A percentile compares a stretch with the other conserved stretches of the same genome.
phyloP scores from a whole-genome alignment of 2,888 invertebrate genomes.

The Cetonia aurata region DNA sequence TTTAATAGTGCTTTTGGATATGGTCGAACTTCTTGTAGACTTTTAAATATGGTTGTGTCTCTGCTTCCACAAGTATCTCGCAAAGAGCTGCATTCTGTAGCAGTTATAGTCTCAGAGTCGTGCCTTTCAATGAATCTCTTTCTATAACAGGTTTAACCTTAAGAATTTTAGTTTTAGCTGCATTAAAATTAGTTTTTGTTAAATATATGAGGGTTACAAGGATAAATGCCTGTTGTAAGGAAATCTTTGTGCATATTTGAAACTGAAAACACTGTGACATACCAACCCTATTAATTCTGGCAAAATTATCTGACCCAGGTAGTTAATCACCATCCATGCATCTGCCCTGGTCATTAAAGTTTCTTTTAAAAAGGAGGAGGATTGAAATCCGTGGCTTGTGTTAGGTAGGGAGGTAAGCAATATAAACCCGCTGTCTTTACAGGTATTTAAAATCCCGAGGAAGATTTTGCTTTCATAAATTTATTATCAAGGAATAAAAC shows the following conservation, averaged over 20 bases:
- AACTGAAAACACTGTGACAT: background rate
- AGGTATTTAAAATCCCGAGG: background rate
- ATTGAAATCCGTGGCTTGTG: too few species aligned
- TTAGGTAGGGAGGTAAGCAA: background rate
- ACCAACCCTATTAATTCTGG: background rate
- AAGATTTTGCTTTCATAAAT: background rate
- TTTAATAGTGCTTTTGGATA: background rate
- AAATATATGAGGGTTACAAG: background rate
- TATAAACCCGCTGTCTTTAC: background rate
- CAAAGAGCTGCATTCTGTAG: background rate
- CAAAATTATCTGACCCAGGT: background rate
- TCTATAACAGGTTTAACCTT: too few species aligned
- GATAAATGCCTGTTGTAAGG: background rate
- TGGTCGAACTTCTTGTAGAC: background rate
- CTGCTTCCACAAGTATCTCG: background rate
- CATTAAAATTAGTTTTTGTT: too few species aligned
- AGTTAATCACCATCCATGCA: too few species aligned
- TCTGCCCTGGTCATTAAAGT: background rate
- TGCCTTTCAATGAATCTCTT: too few species aligned
- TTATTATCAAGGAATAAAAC: background rate
- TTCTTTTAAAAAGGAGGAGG: too few species aligned
- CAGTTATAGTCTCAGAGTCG: too few species aligned
- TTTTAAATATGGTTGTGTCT: constrained; percentile 2
- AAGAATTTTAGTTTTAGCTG: too few species aligned
- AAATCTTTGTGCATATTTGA: background rate